Base-by-base conservation (phyloP, 2,797 vertebrate species). In the Helarctos malayanus region DNA sequence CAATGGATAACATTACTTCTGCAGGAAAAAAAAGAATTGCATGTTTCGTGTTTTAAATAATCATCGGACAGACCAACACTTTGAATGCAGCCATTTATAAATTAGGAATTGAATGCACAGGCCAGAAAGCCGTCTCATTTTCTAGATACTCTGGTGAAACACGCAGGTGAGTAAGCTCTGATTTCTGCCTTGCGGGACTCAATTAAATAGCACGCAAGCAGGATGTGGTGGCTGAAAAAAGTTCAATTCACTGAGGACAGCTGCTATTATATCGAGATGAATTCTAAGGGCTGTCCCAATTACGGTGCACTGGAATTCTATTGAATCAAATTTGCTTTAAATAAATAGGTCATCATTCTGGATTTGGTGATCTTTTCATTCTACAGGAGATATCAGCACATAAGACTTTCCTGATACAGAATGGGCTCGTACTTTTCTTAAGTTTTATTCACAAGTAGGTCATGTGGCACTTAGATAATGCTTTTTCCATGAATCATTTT, bases 241-340 rank as follows among this genome's bases (percentile, higher is more conserved):
- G 57, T 49, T 29, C 76, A 35, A 25, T 75, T 78, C 15, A 1
- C 63, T 0, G 0, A 0, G 7, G 91, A 76, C 54, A 88, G 89
- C 13, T 35, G 21, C 73, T 49, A 7, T 90, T 71, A 29, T 2
- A 38, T 32, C 5, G 38, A 45, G 75, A 82, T 54, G 76, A 82
- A 78, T 56, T 68, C 86, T 57, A 23, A 79, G 63, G 19, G 68
- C 41, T 38, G 35, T 4, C 59, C 78, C 63, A 69, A 41, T 94
- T 80, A 90, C 65, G 5, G 32, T 25, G 54, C 5, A 0, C 73
- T 47, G 35, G 57, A 56, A 89, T 75, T 78, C 79, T 56, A 86
- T 3, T 65, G 97, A 95, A 78, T 85, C 78, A 73, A 73, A 95
- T 73, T 88, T 89, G 38, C 89, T 76, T 94, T 68, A 68, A 91